Base-by-base conservation (phyloP, 64 coral and sea anemone species). In the Montipora efflorescens region DNA sequence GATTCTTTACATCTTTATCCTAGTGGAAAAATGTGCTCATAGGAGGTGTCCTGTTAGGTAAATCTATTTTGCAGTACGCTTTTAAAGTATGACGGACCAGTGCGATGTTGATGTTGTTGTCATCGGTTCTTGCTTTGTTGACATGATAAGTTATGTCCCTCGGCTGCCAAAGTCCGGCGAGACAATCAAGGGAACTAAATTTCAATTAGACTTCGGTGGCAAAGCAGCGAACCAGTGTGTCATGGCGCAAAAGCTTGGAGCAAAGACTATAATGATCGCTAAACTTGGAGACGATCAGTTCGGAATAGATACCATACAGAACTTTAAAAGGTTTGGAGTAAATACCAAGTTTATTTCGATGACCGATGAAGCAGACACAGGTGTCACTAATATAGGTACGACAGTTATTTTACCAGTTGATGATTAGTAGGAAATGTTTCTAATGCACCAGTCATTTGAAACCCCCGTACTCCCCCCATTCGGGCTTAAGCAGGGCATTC, bases 241-340 rank as follows among this genome's bases (percentile, higher is more conserved):
- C 5, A 98, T 98, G 97, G 94, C 97, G 3, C 91, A 95, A 12
- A 98, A 98, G 64, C 94, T 98, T 44, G 97, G 97, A 1, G 97
- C 94, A 6, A 93, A 79, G 1, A 92, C 93, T 9, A 76, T 87
- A 8, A 95, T 98, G 97, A 87, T 98, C 7, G 88, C 94, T 6
- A 95, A 74, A 75, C 36, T 98, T 79, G 97, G 97, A 18, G 75
- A 88, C 28, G 97, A 98, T 91, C 86, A 93, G 12, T 98, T 98
- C 81, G 97, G 97, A 72, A 52, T 87, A 75, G 94, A 98, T n/a
- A 94, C 91, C 18, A 76, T 94, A 20, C 69, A 87, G 5, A 98
- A 98, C 75, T 98, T 98, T 44, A 87, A 83, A 44, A 95, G 77
- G 43, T 87, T 90, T 87, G 91, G 94, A 7, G 88, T 98, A 1